phyloP scores from a whole-genome alignment of 2,888 invertebrate genomes.

The Seira ritae region DNA sequence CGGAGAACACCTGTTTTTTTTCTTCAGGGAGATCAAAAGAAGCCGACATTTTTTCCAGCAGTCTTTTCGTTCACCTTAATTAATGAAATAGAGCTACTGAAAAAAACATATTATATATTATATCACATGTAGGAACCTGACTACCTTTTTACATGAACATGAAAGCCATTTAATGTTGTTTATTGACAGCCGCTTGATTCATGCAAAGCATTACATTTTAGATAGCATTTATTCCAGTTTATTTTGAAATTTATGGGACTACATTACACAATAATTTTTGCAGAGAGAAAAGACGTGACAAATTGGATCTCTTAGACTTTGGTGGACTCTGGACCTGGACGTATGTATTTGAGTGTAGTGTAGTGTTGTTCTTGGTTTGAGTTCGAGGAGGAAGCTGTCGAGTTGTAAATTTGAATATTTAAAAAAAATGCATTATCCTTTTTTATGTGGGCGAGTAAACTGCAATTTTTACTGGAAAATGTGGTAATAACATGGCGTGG shows the following conservation, averaged over 20 bases:
- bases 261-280: background rate
- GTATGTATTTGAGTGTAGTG: no score
- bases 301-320: background rate
- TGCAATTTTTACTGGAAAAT: constrained; percentile 7
- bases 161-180: background rate
- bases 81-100: constrained; percentile 71
- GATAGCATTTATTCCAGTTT: no score
- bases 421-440: background rate
- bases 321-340: no score
- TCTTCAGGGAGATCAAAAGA: constrained; percentile 69
- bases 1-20: constrained; percentile 69
- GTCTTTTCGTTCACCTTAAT: constrained; percentile 69
- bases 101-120: constrained; percentile 62
- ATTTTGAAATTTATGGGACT: no score
- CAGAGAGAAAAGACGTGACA: background rate
- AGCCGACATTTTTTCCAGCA: constrained; percentile 59
- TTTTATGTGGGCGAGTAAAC: background rate
- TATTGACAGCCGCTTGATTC: constrained; percentile 21
- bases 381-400: background rate
- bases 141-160: constrained; percentile 28
- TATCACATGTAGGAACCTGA: constrained; percentile 31
- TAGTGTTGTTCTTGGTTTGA: background rate
- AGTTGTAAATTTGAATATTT: background rate
- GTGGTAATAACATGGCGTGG: constrained; percentile 12
- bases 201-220: background rate